Evolutionary conservation across 2,888 invertebrate genomes (phyloP), one percentile per base, ranked within the genome.

Genomic region (Oasisia sp.): DNA sequence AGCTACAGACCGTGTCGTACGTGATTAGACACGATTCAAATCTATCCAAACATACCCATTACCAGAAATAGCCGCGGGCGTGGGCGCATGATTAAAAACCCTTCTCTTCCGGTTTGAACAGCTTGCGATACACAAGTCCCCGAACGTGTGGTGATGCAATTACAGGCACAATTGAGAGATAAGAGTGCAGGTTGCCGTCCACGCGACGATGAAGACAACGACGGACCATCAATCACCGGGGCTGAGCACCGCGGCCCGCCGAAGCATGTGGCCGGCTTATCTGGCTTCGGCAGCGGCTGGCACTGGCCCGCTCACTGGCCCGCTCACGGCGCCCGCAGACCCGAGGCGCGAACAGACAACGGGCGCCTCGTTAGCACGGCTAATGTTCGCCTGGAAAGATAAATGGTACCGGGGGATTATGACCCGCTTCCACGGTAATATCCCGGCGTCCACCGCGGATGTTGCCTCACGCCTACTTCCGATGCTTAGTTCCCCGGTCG

Each of bases 311-410:
- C 27, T 74, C 74, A 74, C 74, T 19, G 19, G 74, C 74, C 74
- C 14, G 74, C 27, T 74, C 27, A 27, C 14, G 14, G 27, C 74
- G 19, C 5, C 27, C 2, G 27, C 74, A 27, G 74, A 74, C 74
- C 74, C 74, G 74, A 74, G 74, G 74, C 74, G 74, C 27, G 74
- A 74, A 74, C 74, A 74, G 74, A 5, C 27, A 74, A 74, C 74
- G 74, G 27, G 19, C 74, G 74, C n/a, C 27, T 74, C 74, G 74
- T 74, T 74, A 74, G 74, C 7, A 7, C 27, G 27, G 74, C 74
- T 74, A 74, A 74, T 74, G 74, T 74, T 74, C 74, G 74, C 74
- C 74, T 19, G 74, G 74, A 74, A 74, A 74, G 74, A 74, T 74
- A 74, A 74, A 74, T 74, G 74, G 74, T 74, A 74, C 27, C 74